Evolutionary conservation across 2,888 invertebrate genomes (phyloP), one percentile per base, ranked within the genome.

Genomic region (Synergus laeviventris): DNA sequence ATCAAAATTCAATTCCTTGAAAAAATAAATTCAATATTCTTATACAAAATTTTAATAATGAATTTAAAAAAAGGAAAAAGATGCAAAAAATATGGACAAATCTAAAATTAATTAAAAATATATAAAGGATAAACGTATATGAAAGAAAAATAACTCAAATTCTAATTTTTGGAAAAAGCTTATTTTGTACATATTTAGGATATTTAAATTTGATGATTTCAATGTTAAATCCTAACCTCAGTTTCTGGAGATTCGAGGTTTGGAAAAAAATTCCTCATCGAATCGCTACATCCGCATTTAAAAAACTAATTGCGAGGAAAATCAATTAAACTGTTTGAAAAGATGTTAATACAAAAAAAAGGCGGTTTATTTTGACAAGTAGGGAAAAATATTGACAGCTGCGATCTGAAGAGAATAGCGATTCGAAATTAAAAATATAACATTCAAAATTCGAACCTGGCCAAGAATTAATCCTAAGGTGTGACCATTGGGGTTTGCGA

Each of bases 381-480:
- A 64, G 38, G 59, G 70, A 21, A 42, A 73, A 61, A 39, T 42
- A 2, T 49, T 81, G 77, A 80, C 84, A 86, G 84, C 84, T 85
- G 82, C 78, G 80, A 74, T 21, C 38, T 62, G 74, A 74, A 45
- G 70, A 86, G 87, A 75, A 45, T 11, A 24, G 59, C 59, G 59
- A 24, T 59, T 59, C 24, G 12, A 59, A 45, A 60, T 56, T 70
- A 54, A 12, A 70, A 42, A 76, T 75, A 74, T 76, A 80, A 56
- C 74, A 75, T 73, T 80, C 60, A 79, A 82, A 78, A 74, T 75
- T 80, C 87, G 89, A 92, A 96, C 96, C 94, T 97, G 96, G 81
- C 96, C 96, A 84, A 96, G 92, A 87, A 96, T 95, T 87, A 97
- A 92, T 81, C 96, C 96, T 80, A 95, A 93, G 59, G 93, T 94